Base-by-base conservation (phyloP, 2,113 vertebrate genomes). In the Gavia stellata region DNA sequence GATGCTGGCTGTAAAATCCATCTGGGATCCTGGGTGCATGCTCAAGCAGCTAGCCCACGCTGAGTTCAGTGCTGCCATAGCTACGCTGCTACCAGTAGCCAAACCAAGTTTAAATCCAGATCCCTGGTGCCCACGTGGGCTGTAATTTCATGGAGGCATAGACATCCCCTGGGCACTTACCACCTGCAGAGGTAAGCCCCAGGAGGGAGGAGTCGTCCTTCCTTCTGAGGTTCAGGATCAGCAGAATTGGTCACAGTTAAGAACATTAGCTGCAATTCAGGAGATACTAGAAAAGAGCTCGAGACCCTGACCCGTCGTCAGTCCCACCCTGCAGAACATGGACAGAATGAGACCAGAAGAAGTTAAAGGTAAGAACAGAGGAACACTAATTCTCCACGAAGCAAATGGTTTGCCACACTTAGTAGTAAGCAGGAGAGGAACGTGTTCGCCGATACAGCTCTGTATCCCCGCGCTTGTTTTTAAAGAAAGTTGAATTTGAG, bases 381-480 rank as follows among this genome's bases (percentile, higher is more conserved):
- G 71, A 55, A 42, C 5, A 31, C 2, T 7, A 12, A 25, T 28
- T n/a, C 55, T 74, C 55, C 38, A 26, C 55, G 7, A 1, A 85
- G 55, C 18, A 78, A 86, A 38, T 4, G 7, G 7, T 14, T 56
- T 36, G 38, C 53, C 14, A 28, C 20, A 4, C 49, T 13, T 17
- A 70, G 58, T 2, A 38, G 15, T 17, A 42, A 45, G 58, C 9
- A 42, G 36, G 62, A 79, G 75, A 28, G 14, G 17, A 79, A 21
- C 0, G 1, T 0, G 3, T 38, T 26, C 33, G 56, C 55, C 1
- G 0, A 29, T 13, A 31, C 7, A 29, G 15, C 18, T 70, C 34
- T 33, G 7, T 5, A 53, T 17, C 28, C 42, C 19, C 25, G 4
- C 0, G 1, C 34, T 81, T n/a, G 7, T 21, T 84, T 18, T 38